Base-by-base conservation (phyloP, 2,888 invertebrate genomes). In the Eilema sororculum region DNA sequence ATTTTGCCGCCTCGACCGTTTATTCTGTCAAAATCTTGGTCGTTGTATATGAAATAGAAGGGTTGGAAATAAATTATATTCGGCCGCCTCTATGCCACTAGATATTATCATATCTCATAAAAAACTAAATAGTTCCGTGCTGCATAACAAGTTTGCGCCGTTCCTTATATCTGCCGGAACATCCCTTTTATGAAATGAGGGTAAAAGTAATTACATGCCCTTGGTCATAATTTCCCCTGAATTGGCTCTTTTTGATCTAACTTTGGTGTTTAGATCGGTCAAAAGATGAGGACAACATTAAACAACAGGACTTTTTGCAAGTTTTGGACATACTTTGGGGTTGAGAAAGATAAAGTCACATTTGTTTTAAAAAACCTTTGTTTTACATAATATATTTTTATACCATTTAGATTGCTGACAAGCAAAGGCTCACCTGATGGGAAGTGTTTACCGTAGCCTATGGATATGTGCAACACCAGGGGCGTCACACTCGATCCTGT, bases 91-190 rank as follows among this genome's bases (percentile, higher is more conserved):
- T 24, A 20, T 37, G 4, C 69, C 63, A 2, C 28, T 22, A 20
- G 24, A 67, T 69, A 71, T 78, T 78, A 78, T 65, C 78, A 71
- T 69, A 76, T 76, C 76, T 75, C 76, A 76, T 78, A 78, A 72
- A 75, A 73, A 78, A 72, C 63, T 60, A 69, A 72, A 75, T 72
- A 72, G 76, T 68, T 70, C 62, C 28, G 20, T 58, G 68, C 25
- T 41, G 64, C 28, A 20, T 67, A 69, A 60, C 56, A 57, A 69
- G 37, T 59, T 74, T 30, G 28, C 62, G 12, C 12, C 22, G 22
- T 56, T 56, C 52, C 64, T 65, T 56, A 25, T 52, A 52, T 65
- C 52, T 30, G 56, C 3, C 22, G 52, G 56, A 56, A 56, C 30
- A 56, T 65, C 56, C 52, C 22, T 56, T 56, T 65, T 56, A 61